Conservation (phyloP, 30 jellyfish, hydroid and myxozoan species). For the Nemopilema nomurai region DNA sequence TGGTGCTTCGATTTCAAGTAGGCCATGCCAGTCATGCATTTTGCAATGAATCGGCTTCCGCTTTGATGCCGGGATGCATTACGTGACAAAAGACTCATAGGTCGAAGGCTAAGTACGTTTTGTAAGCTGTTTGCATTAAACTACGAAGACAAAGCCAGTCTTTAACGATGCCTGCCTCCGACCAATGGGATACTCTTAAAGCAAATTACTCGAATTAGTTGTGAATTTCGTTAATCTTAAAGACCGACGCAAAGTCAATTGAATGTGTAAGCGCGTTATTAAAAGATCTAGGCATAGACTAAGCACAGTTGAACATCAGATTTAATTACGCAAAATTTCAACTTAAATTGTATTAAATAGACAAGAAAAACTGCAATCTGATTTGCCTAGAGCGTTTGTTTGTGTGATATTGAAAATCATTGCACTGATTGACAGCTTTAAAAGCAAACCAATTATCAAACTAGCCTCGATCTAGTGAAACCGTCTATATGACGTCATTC, state of each 20-base stretch:
- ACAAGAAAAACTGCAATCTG: not conserved
- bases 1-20: too few relatives aligned
- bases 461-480: too few relatives aligned
- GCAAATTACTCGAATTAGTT: not conserved
- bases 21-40: too few relatives aligned
- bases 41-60: too few relatives aligned
- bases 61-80: not conserved
- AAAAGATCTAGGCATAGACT: not conserved
- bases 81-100: not conserved
- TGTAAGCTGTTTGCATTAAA: not conserved
- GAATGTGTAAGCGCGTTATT: not conserved
- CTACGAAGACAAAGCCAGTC: not conserved
- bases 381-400: not conserved
- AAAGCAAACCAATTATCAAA: not conserved
- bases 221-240: not conserved
- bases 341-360: not conserved
- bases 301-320: not conserved
- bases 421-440: not conserved
- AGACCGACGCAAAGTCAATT: not conserved
- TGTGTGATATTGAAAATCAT: not conserved
- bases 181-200: not conserved
- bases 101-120: not conserved
- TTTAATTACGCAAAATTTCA: not conserved
- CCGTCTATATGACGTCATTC: too few relatives aligned
- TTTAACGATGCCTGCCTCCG: not conserved